Conservation (phyloP, 2,113 vertebrate species). For the Nycticryphes semicollaris region DNA sequence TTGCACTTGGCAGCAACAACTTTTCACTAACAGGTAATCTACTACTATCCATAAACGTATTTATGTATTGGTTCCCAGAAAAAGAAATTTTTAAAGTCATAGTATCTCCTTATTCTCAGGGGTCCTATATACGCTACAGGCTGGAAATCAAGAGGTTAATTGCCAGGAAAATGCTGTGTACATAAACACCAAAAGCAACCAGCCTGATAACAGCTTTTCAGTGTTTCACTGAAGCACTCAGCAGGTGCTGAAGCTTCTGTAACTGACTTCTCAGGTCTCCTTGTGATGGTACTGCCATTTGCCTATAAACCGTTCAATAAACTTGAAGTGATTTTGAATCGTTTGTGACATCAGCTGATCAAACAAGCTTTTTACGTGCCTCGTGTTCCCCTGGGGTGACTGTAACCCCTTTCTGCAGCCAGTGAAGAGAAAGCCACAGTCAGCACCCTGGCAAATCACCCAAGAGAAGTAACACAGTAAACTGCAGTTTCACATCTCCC, state of each 20-base stretch:
- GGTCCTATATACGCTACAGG: background rate
- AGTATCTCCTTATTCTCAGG: background rate
- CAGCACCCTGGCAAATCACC: background rate
- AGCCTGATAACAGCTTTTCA: background rate
- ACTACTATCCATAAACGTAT: background rate
- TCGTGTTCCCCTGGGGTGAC: accelerated
- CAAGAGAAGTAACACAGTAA: background rate
- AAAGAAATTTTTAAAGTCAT: background rate
- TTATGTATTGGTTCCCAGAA: background rate
- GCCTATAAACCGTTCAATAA: accelerated
- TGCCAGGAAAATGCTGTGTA: background rate
- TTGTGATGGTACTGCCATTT: background rate
- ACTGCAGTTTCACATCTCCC: accelerated
- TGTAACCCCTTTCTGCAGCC: background rate
- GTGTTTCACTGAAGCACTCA: background rate
- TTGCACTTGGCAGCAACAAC: background rate
- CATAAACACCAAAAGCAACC: background rate
- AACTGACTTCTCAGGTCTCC: background rate
- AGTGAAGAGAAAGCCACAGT: background rate
- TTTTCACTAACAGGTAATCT: background rate
- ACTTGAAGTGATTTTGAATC: background rate
- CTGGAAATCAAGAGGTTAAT: background rate
- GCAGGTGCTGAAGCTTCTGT: background rate
- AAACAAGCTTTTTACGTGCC: background rate
- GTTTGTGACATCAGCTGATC: background rate